Percentiles rank a stretch among this genome's conserved stretches.
Evolutionary conservation across 1,140 invertebrate species (phyloP).

Genomic region (Lasaia peninsularis): DNA sequence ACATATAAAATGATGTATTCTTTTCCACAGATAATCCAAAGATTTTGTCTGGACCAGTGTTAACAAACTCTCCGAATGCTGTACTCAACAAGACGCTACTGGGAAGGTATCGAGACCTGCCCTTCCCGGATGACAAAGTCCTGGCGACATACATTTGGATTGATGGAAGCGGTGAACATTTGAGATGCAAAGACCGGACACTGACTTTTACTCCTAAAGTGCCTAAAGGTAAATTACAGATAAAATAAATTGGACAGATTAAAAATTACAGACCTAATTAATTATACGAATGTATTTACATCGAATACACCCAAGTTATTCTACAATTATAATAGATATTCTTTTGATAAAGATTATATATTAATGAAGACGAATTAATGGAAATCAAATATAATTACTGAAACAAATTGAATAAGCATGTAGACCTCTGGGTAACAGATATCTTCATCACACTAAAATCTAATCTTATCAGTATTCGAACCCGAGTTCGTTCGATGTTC

Average conservation of each 20-base stretch:
- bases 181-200: slow-evolving; percentile 93
- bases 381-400: too few species aligned
- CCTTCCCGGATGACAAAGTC: slow-evolving; percentile 86
- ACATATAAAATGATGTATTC: background rate
- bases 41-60: slow-evolving; percentile 62
- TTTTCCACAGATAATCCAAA: slow-evolving; percentile 62
- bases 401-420: too few species aligned
- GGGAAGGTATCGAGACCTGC: slow-evolving; percentile 85
- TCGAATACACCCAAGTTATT: too few species aligned
- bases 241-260: slow-evolving; percentile 2
- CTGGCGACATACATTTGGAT: slow-evolving; percentile 97
- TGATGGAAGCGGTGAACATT: slow-evolving; percentile 93
- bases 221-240: slow-evolving; percentile 79
- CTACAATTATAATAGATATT: too few species aligned
- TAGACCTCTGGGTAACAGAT: too few species aligned
- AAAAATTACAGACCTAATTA: too few species aligned
- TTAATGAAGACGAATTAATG: too few species aligned
- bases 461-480: too few species aligned
- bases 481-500: too few species aligned
- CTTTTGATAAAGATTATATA: too few species aligned
- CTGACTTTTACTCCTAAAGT: slow-evolving; percentile 86
- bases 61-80: slow-evolving; percentile 70
- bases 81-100: slow-evolving; percentile 85
- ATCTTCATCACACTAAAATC: too few species aligned
- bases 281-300: too few species aligned